Conservation (phyloP, 1,140 invertebrate species). For the Cepaea nemoralis region DNA sequence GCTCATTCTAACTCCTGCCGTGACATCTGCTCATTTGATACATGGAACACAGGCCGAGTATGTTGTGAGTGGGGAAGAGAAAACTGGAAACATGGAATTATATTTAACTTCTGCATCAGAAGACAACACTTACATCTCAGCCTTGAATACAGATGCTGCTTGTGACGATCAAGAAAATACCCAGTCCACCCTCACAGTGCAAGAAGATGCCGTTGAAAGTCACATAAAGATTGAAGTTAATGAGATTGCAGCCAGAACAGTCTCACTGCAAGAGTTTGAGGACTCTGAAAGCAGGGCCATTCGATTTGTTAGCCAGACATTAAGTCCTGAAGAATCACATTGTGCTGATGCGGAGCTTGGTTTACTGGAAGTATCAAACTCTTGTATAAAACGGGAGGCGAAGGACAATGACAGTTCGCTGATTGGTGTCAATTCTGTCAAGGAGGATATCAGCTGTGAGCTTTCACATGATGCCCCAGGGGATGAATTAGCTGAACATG, state of each 20-base stretch:
- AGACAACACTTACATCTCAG: not conserved
- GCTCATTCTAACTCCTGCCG: not conserved
- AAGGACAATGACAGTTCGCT: not conserved
- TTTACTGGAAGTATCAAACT: not conserved
- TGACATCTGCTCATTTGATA: not conserved
- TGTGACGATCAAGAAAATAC: not conserved
- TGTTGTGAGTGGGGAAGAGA: not conserved
- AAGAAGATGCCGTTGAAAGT: not conserved
- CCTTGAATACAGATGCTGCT: not conserved
- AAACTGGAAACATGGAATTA: constrained; percentile 20
- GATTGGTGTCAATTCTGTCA: not conserved
- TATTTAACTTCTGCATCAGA: not conserved
- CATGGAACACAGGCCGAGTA: not conserved
- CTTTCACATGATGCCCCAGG: not conserved
- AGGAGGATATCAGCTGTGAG: not conserved
- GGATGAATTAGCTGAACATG: not conserved
- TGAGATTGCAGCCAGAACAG: constrained; percentile 9
- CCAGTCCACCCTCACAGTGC: not conserved
- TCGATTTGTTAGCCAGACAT: not conserved
- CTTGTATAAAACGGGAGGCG: not conserved
- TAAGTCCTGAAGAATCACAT: not conserved
- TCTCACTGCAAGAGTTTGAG: constrained; percentile 26
- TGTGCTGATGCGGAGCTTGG: not conserved
- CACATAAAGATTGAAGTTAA: not conserved
- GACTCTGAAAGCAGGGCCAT: not conserved